Percentiles rank a stretch among this genome's conserved stretches.
Evolutionary conservation across 1,140 invertebrate genomes (phyloP).

Genomic region (Psix sp.): DNA sequence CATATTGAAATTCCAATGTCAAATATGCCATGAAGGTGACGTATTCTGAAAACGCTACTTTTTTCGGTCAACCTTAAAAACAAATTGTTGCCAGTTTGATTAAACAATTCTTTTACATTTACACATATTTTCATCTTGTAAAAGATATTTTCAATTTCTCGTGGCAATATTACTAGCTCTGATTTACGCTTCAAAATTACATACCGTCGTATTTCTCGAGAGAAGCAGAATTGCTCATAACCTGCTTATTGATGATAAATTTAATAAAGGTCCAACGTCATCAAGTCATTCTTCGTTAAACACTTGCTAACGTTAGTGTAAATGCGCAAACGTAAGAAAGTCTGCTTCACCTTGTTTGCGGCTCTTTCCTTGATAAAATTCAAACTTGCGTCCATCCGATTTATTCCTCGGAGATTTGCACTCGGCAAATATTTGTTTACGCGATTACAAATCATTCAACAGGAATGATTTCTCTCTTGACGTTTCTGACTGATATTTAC

Average conservation of each 20-base stretch:
- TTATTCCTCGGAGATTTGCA: neutral
- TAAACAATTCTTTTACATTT: constrained; percentile 59
- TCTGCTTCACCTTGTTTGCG: constrained; percentile 27
- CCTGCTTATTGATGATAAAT: constrained; percentile 65
- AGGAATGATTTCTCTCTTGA: too few relatives aligned
- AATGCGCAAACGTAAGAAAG: constrained; percentile 11
- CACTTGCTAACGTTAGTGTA: constrained; percentile 40
- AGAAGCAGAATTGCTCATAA: constrained; percentile 53
- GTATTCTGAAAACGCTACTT: too few relatives aligned
- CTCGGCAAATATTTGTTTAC: too few relatives aligned
- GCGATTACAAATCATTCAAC: too few relatives aligned
- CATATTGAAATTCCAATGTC: too few relatives aligned
- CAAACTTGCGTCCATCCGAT: constrained; percentile 6
- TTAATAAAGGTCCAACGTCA: constrained; percentile 64
- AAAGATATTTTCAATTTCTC: constrained; percentile 61
- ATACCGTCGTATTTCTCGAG: constrained; percentile 59
- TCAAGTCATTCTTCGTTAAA: constrained; percentile 55
- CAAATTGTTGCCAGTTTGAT: constrained; percentile 42
- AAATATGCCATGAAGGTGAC: too few relatives aligned
- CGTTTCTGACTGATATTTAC: too few relatives aligned
- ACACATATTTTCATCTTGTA: constrained; percentile 46
- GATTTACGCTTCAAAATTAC: constrained; percentile 61
- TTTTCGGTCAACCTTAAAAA: constrained; percentile 26
- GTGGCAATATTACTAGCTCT: constrained; percentile 21
- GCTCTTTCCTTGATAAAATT: constrained; percentile 38